Percentiles rank a stretch among this genome's conserved stretches.
phyloP scores from a whole-genome alignment of 2,888 invertebrate genomes.

The Eudasyphora cyanicolor region DNA sequence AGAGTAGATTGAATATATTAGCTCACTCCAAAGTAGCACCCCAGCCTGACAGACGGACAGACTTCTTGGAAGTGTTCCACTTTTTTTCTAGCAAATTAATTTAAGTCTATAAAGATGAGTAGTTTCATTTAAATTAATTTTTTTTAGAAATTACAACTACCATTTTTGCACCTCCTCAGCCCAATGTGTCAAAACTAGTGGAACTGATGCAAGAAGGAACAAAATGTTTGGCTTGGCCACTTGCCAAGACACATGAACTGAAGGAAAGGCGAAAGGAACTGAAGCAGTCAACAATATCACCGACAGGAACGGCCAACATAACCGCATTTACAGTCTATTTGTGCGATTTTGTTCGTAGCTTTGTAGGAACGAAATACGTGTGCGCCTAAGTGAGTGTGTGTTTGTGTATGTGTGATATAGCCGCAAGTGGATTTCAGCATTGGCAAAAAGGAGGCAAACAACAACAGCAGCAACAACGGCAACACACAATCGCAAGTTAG shows the following conservation, averaged over 20 bases:
- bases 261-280: neutral
- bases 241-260: constrained; percentile 47
- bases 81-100: too few relatives aligned
- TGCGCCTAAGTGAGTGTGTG: neutral
- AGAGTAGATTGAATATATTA: too few relatives aligned
- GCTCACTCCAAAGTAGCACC: too few relatives aligned
- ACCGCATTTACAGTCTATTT: constrained; percentile 59
- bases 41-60: too few relatives aligned
- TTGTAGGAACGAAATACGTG: too few relatives aligned
- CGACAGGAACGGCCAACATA: constrained; percentile 39
- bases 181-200: neutral
- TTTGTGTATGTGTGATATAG: constrained; percentile 32
- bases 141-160: too few relatives aligned
- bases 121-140: too few relatives aligned
- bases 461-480: neutral
- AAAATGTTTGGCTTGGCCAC: constrained; percentile 52
- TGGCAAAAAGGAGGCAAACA: neutral
- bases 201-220: constrained; percentile 1
- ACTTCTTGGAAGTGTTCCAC: too few relatives aligned
- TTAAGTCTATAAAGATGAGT: too few relatives aligned
- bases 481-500: constrained; percentile 35
- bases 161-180: too few relatives aligned
- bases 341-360: constrained; percentile 53
- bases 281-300: constrained; percentile 8
- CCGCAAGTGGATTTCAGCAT: constrained; percentile 58